These are phyloP conservation scores for Drosophila eohydei DNA, from an alignment of 2,888 invertebrate genomes.

Conservation along the genomic window DNA sequence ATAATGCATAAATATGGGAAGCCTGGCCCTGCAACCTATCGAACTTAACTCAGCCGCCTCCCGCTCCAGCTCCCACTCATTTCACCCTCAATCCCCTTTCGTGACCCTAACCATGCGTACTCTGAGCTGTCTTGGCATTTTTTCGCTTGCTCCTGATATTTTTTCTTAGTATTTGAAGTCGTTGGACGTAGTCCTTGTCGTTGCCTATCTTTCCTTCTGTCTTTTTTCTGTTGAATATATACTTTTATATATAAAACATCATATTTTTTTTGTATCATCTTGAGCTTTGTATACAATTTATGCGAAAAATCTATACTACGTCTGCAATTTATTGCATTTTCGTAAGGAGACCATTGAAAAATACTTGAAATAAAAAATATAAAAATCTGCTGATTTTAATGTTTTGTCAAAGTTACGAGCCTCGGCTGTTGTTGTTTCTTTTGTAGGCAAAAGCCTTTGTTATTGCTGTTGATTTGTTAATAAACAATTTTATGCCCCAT, in stretches of 20 bases:
- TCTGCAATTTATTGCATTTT: conserved; percentile 81
- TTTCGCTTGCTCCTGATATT: conserved; percentile 61
- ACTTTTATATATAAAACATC: conserved; percentile 43
- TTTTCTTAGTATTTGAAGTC: conserved; percentile 54
- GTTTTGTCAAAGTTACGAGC: conserved; percentile 71
- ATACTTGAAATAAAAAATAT: conserved; percentile 55
- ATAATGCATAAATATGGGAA: conserved; percentile 79
- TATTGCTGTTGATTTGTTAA: conserved; percentile 76
- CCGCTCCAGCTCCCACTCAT: background rate
- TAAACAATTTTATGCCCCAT: conserved; percentile 75
- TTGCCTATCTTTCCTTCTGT: conserved; percentile 29
- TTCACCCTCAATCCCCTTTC: conserved; percentile 7
- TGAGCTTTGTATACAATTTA: conserved; percentile 69
- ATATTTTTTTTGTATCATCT: conserved; percentile 57
- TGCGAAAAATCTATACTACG: conserved; percentile 79
- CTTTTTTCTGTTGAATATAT: conserved; percentile 26
- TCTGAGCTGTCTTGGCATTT: conserved; percentile 73
- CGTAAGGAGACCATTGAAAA: conserved; percentile 69
- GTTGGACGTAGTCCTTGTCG: conserved; percentile 46
- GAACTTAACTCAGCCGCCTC: conserved; percentile 26
- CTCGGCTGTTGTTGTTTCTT: conserved; percentile 11
- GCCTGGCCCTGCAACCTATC: conserved; percentile 66
- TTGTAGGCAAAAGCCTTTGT: conserved; percentile 31
- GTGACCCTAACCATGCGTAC: conserved; percentile 43
- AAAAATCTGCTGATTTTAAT: conserved; percentile 76